Evolutionary conservation across 2,113 vertebrate species (phyloP), one percentile per base, ranked within the genome.

Genomic region (Takifugu bimaculatus): DNA sequence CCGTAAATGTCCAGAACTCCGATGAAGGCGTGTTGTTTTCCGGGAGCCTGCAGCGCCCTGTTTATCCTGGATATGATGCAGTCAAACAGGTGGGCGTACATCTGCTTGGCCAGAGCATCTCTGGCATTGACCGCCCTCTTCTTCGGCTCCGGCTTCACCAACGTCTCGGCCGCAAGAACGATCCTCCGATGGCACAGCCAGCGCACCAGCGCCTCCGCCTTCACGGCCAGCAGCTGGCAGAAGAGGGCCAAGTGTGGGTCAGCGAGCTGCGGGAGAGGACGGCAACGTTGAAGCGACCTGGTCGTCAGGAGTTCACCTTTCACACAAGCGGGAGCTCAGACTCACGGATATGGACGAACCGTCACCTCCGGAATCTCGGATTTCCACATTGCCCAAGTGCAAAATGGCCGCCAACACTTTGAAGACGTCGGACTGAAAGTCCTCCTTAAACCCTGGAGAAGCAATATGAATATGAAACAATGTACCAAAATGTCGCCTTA

Each of bases 1-100:
- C 97, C 97, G 69, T 99, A 99, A 79, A 99, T 99, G 80, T 99
- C 97, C 91, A 99, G 88, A 53, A 99, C 97, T 27, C 97, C 97
- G 51, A 97, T 96, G 81, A 99, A 99, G 48, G 94, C 92, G 62
- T 95, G 93, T 39, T 94, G 93, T 27, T 94, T 94, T 68, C 94
- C 95, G 43, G 93, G 88, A 59, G 94, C 94, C 81, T 89, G 86
- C 67, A 99, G 88, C 0, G 93, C 94, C 26, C 85, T 81, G 79
- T 99, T 99, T 66, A 99, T 96, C 72, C 84, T 93, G 60, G 90
- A 90, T 72, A 99, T 92, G 13, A 99, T 85, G 54, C 91, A 93
- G 88, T 96, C 87, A 29, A 99, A 99, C 26, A 99, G 84, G 47
- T 95, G 93, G 0, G 97, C 91, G 1, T 99, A 98, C 78, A 97